phyloP scores from a whole-genome alignment of 2,113 vertebrate species.

The Prionailurus viverrinus region DNA sequence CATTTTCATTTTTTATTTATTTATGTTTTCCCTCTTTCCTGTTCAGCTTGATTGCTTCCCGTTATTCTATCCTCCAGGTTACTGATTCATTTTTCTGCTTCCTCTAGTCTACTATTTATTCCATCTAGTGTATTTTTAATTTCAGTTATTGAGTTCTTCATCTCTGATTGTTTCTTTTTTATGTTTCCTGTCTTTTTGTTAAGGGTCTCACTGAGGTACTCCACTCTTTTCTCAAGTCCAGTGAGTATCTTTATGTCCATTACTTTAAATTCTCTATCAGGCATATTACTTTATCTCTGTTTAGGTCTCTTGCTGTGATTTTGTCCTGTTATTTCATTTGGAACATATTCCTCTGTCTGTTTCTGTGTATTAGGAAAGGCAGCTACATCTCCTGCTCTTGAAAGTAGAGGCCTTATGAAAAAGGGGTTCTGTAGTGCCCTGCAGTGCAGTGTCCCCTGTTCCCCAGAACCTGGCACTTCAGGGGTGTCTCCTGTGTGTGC shows the following conservation, averaged over 20 bases:
- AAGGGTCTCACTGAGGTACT: neutral
- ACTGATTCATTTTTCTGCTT: neutral
- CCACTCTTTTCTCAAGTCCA: neutral
- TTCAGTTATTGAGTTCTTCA: neutral
- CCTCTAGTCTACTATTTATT: neutral
- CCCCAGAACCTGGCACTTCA: neutral
- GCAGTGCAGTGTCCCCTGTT: neutral
- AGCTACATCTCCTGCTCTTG: neutral
- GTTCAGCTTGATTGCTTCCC: neutral
- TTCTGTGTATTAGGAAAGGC: neutral
- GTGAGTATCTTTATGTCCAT: too few species aligned
- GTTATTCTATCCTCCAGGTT: neutral
- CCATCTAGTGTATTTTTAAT: neutral
- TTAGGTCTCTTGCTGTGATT: neutral
- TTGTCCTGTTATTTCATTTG: neutral
- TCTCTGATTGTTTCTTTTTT: neutral
- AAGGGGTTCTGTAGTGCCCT: neutral
- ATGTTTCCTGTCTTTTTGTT: neutral
- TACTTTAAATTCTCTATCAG: neutral
- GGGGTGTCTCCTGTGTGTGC: neutral
- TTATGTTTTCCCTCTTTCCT: neutral
- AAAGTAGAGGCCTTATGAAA: neutral
- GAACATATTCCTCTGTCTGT: neutral
- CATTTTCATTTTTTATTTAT: neutral
- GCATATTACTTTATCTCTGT: neutral